Percentiles rank a stretch among this genome's conserved stretches.
phyloP scores from a whole-genome alignment of 2,797 vertebrate species.

The Mastacembelus armatus region DNA sequence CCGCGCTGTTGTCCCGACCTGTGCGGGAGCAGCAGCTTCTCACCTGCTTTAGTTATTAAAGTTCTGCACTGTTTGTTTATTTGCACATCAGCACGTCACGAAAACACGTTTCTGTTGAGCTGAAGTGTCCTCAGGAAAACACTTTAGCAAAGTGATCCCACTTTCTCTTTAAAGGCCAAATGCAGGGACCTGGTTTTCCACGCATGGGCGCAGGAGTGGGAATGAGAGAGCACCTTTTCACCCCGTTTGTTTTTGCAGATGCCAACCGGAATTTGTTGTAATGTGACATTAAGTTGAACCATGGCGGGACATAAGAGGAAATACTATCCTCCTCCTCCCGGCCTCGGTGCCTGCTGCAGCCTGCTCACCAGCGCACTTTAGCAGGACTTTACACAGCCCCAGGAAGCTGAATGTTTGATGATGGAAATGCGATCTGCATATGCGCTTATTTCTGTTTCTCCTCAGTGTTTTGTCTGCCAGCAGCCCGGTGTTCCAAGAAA shows the following conservation, averaged over 20 bases:
- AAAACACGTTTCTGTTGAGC: not conserved
- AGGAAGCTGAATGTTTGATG: constrained; percentile 78
- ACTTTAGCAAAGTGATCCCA: not conserved
- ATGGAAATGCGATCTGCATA: constrained; percentile 77
- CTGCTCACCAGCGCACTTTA: constrained; percentile 25
- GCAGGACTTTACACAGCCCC: constrained; percentile 50
- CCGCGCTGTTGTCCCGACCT: not conserved
- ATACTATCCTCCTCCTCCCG: constrained; percentile 12
- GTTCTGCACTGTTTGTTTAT: not conserved
- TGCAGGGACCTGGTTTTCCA: not conserved
- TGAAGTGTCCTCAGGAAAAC: not conserved
- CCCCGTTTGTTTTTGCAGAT: constrained; percentile 20
- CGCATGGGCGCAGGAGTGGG: not conserved
- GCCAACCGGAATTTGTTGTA: not conserved
- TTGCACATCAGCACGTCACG: not conserved
- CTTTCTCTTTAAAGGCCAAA: not conserved
- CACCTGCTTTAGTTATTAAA: not conserved
- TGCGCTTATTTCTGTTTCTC: constrained; percentile 61
- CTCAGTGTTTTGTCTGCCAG: constrained; percentile 60
- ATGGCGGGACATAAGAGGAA: constrained; percentile 1
- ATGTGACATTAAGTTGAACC: constrained; percentile 7
- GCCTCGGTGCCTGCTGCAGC: constrained; percentile 12
- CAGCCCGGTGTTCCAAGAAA: constrained; percentile 57
- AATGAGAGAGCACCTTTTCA: constrained; percentile 13
- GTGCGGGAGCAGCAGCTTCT: constrained; percentile 3